Evolutionary conservation across 2,888 invertebrate species (phyloP).

Genomic region (Gnatocerus cornutus): DNA sequence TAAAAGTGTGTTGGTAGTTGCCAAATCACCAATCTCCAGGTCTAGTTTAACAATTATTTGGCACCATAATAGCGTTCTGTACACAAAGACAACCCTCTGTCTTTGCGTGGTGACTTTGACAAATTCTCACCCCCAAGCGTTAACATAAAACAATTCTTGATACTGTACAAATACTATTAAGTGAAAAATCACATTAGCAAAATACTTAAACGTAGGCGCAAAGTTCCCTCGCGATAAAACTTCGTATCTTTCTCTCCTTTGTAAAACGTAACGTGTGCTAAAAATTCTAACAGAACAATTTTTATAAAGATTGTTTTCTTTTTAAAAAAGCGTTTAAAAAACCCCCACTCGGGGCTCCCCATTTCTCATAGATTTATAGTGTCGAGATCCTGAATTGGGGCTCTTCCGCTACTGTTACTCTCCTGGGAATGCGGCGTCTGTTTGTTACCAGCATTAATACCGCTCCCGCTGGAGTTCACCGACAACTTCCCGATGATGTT

Average conservation of each 20-base stretch:
- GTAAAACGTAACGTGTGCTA: conserved; percentile 58
- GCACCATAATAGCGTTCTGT: conserved; percentile 26
- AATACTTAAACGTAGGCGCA: conserved; percentile 62
- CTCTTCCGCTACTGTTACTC: conserved; percentile 68
- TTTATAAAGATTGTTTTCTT: conserved; percentile 41
- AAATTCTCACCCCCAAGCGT: conserved; percentile 11
- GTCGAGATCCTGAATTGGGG: conserved; percentile 83
- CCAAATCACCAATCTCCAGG: conserved; percentile 7
- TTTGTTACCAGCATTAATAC: conserved; percentile 61
- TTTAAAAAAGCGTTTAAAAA: conserved; percentile 47
- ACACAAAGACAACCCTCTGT: background rate
- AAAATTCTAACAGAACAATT: conserved; percentile 52
- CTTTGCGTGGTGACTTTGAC: conserved; percentile 7
- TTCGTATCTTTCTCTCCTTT: conserved; percentile 30
- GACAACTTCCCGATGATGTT: conserved; percentile 71
- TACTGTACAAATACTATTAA: conserved; percentile 66
- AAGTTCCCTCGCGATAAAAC: conserved; percentile 47
- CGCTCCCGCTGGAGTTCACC: conserved; percentile 58
- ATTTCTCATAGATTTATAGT: conserved; percentile 78
- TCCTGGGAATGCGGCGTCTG: conserved; percentile 62
- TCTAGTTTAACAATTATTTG: conserved; percentile 23
- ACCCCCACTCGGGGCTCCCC: conserved; percentile 10
- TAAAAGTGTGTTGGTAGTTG: background rate
- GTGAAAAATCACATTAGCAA: conserved; percentile 66
- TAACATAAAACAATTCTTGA: conserved; percentile 65